Evolutionary conservation across 2,113 vertebrate genomes (phyloP).

Genomic region (cat (Felis catus)): F.catus_Fca126_mat1.0 CM031416.1:46634501-46635000

Average conservation of each 20-base stretch:
- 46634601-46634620: not conserved
- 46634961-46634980: not conserved
- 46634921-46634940: not conserved
- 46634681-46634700: not conserved
- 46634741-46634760: not conserved
- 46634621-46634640: not conserved
- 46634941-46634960: not conserved
- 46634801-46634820: not conserved
- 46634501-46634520: not conserved
- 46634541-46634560: not conserved
- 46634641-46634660: not conserved
- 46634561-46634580: not conserved
- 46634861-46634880: not conserved
- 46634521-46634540: not conserved
- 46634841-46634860: not conserved
- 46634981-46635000: not conserved
- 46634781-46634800: not conserved
- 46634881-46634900: not conserved
- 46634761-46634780: not conserved
- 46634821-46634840: not conserved
- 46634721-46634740: not conserved
- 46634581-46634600: not conserved
- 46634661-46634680: not conserved
- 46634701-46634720: not conserved
- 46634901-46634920: not conserved